Evolutionary conservation across 2,113 vertebrate genomes (phyloP).

Genomic region (Gallinago media): DNA sequence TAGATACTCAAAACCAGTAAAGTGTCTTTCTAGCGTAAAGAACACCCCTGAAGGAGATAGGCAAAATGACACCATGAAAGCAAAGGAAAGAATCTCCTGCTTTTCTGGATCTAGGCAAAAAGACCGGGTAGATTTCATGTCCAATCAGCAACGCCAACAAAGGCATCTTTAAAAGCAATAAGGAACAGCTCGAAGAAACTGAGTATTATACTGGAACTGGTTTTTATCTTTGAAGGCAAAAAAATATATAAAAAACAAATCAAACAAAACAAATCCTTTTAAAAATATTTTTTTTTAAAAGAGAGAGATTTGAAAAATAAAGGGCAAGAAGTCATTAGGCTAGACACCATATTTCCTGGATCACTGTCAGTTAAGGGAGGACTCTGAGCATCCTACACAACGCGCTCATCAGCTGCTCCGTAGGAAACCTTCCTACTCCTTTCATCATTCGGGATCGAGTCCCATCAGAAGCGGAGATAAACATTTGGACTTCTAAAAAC

Average conservation of each 20-base stretch:
- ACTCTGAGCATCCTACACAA: neutral
- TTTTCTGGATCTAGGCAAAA: neutral
- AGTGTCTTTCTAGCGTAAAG: neutral
- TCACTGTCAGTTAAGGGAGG: neutral
- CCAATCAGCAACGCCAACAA: neutral
- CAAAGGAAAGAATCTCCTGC: neutral
- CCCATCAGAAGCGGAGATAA: neutral
- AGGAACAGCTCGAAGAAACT: neutral
- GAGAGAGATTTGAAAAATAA: neutral
- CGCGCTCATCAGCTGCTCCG: neutral
- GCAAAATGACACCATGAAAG: neutral
- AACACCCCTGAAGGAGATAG: neutral
- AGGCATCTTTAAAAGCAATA: neutral
- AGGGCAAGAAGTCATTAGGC: neutral
- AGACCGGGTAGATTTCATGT: neutral
- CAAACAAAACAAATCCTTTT: neutral
- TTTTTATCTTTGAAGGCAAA: neutral
- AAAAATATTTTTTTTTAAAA: neutral
- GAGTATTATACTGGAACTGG: neutral
- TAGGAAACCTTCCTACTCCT: neutral
- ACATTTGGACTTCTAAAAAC: neutral
- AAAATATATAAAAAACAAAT: neutral
- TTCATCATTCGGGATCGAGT: neutral
- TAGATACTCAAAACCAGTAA: neutral
- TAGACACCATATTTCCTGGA: neutral